Base-by-base conservation (phyloP, 2,888 invertebrate species). In the Torymus auratus region DNA sequence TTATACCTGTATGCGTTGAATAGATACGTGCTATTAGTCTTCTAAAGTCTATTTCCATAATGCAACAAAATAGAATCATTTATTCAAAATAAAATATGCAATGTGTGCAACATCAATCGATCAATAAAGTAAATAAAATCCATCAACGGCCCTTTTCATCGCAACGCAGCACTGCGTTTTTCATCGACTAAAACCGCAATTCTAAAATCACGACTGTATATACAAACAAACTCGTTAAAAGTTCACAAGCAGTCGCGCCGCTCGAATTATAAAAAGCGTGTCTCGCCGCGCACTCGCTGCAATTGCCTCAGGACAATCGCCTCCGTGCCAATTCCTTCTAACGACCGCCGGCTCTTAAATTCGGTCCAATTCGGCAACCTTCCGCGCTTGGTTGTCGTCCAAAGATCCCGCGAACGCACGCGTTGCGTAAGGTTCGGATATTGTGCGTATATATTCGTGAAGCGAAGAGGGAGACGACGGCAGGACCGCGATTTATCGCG, bases 371-470 rank as follows among this genome's bases (percentile, higher is more conserved):
- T 74, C 56, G 41, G 17, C 56, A 74, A 76, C 52, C 67, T 79
- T 75, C 71, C 52, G 7, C 41, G 71, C 65, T 82, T 82, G 80
- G 77, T 77, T 17, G 64, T 13, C 17, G 61, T 81, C 80, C 74
- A 71, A 73, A 80, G 68, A 53, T 20, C 15, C 41, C 12, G 13
- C 20, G 13, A 28, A 56, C n/a, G 12, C 11, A n/a, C 41, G n/a
- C 14, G 14, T 62, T 62, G 23, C 50, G 41, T 53, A 68, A 75
- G 23, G n/a, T 23, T 23, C 56, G 2, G 11, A 13, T 53, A 55
- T 10, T 41, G 1, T 41, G 41, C 41, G 41, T 41, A 28, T 7
- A 41, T 41, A 7, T 41, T 41, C 7, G 5, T 7, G 7, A 41
- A 7, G 41, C 41, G 41, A 41, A 41, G 41, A 41, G 7, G 7